These are phyloP conservation scores for Cantharis rufa DNA, from an alignment of 2,888 invertebrate genomes.

Conservation along the genomic window DNA sequence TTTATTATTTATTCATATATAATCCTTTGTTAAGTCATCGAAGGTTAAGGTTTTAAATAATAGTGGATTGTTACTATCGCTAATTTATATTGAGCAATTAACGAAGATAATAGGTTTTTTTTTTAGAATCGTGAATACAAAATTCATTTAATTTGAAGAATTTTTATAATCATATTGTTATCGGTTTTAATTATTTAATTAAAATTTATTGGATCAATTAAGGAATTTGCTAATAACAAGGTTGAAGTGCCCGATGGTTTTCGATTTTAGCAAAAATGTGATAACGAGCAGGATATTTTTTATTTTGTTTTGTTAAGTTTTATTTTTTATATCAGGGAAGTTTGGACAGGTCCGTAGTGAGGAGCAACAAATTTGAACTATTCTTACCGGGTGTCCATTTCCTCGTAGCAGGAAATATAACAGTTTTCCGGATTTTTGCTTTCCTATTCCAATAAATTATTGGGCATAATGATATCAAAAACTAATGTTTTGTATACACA, in stretches of 20 bases:
- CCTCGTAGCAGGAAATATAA: no score
- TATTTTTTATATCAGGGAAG: no score
- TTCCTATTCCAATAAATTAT: no score
- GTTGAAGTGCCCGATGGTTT: neutral
- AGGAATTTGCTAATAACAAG: neutral
- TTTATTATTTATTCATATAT: neutral
- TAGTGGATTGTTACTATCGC: neutral
- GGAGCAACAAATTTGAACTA: no score
- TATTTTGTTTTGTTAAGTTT: neutral
- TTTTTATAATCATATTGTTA: neutral
- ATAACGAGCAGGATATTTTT: neutral
- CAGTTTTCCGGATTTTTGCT: no score
- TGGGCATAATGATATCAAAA: no score
- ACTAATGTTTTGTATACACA: no score
- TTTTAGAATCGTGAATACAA: neutral
- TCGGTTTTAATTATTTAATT: neutral
- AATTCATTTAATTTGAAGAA: neutral
- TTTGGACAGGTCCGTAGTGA: no score
- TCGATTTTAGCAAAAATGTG: neutral
- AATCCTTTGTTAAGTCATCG: neutral
- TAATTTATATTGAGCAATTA: neutral
- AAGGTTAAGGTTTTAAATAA: slow-evolving; percentile 4
- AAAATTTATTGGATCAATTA: neutral
- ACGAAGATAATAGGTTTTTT: neutral
- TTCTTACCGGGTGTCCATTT: no score